Base-by-base conservation (phyloP, 2,113 vertebrate species). In the Spea bombifrons region DNA sequence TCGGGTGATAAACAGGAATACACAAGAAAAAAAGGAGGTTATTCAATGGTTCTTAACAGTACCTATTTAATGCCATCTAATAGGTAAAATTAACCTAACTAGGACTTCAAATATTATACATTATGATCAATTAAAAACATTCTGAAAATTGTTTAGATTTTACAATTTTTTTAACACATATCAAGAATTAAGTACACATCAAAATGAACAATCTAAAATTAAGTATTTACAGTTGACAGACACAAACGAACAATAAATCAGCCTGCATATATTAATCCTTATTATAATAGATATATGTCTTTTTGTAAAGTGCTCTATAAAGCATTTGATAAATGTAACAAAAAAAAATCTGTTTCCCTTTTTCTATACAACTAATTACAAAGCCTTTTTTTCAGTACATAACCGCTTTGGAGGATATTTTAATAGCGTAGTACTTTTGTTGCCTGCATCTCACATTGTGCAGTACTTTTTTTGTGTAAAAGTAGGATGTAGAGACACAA, bases 1-100 rank as follows among this genome's bases (percentile, higher is more conserved):
- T 78, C 88, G 89, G 96, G 94, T 96, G 94, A 96, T 93, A 92
- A 93, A 93, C 87, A 94, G 92, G 92, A 95, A 93, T 75, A 86
- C 84, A 85, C 90, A 91, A 43, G 57, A 93, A 91, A 91, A 83
- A 88, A 81, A 87, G 84, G 88, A 86, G 89, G 91, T 88, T 91
- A 88, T 90, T 92, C 88, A 90, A 93, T 84, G 83, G 80, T 84
- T 89, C 87, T 91, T 89, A 88, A 92, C 86, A 71, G 80, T 87
- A 87, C 80, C 83, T 85, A 83, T 84, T 87, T 82, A 84, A 80
- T 67, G 66, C 71, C 17, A 30, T 64, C 17, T 13, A 64, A 64
- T 30, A 13, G 17, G 5, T 5, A 64, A 64, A 7, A 64, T 64
- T 2, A 64, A 9, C 57, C 57, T 61, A 61, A 61, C 8, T 13